Evolutionary conservation across 2,797 vertebrate genomes (phyloP).

Genomic region (Apogon hyalosoma): DNA sequence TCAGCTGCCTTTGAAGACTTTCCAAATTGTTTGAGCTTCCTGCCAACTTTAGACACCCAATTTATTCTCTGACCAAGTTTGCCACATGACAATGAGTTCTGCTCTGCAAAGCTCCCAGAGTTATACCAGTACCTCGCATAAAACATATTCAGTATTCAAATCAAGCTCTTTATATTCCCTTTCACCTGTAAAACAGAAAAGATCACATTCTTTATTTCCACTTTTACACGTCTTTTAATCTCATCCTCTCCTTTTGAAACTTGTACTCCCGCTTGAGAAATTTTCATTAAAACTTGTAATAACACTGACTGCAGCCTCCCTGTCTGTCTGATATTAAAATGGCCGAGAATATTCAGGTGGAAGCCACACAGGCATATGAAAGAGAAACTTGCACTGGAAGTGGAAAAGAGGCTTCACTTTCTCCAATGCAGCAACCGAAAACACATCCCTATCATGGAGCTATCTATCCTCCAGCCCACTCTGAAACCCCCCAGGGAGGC

Average conservation of each 20-base stretch:
- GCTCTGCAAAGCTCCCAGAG: constrained; percentile 39
- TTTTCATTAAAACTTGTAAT: constrained; percentile 74
- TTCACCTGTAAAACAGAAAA: constrained; percentile 54
- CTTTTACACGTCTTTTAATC: constrained; percentile 48
- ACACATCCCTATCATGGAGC: constrained; percentile 65
- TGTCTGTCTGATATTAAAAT: constrained; percentile 48
- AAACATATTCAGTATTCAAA: constrained; percentile 27
- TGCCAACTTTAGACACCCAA: constrained; percentile 27
- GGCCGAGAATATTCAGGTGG: constrained; percentile 44
- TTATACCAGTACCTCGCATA: constrained; percentile 14
- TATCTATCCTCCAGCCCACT: constrained; percentile 55
- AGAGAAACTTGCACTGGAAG: constrained; percentile 38
- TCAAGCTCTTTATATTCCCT: constrained; percentile 29
- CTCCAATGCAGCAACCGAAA: constrained; percentile 52
- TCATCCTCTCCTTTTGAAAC: constrained; percentile 43
- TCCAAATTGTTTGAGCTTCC: constrained; percentile 19
- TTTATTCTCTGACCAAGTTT: constrained; percentile 31
- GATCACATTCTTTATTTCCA: constrained; percentile 54
- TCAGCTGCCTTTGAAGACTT: constrained; percentile 19
- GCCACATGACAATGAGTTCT: constrained; percentile 22
- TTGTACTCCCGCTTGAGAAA: constrained; percentile 29
- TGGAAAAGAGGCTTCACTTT: constrained; percentile 39
- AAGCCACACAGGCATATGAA: constrained; percentile 24
- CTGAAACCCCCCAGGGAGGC: constrained; percentile 49
- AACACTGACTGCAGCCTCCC: constrained; percentile 38